Evolutionary conservation across 2,888 invertebrate genomes (phyloP).

Genomic region (Opisthograptis luteolata): DNA sequence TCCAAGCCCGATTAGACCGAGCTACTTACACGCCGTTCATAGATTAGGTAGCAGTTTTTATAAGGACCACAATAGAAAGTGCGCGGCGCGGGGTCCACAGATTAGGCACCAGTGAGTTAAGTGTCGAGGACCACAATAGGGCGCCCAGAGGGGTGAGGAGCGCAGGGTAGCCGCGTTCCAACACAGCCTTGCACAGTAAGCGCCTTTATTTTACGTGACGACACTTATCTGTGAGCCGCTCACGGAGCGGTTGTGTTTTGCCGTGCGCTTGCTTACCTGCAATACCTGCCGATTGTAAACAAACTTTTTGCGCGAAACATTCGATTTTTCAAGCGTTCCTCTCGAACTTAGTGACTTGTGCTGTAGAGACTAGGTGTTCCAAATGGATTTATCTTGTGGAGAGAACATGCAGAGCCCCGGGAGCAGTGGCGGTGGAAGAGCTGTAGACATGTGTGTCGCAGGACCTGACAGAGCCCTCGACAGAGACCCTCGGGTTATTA

Average conservation of each 20-base stretch:
- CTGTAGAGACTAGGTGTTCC: conserved; percentile 46
- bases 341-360: conserved; percentile 34
- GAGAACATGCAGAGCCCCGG: conserved; percentile 77
- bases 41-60: conserved; percentile 11
- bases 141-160: conserved; percentile 54
- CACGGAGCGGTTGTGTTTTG: conserved; percentile 70
- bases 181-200: conserved; percentile 50
- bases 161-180: conserved; percentile 57
- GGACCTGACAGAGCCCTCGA: conserved; percentile 85
- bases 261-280: conserved; percentile 46
- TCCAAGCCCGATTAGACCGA: conserved; percentile 28
- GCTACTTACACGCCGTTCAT: conserved; percentile 11
- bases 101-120: conserved; percentile 26
- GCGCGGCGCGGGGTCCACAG: conserved; percentile 5
- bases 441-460: conserved; percentile 77
- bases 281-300: conserved; percentile 51
- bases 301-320: conserved; percentile 49
- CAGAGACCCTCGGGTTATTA: conserved; percentile 84
- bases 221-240: conserved; percentile 67
- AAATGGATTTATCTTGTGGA: conserved; percentile 81
- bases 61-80: conserved; percentile 12
- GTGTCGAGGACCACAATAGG: conserved; percentile 37
- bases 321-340: conserved; percentile 7
- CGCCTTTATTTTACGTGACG: conserved; percentile 43
- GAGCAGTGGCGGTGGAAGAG: conserved; percentile 59